phyloP scores from a whole-genome alignment of 2,113 vertebrate species.

The Potamarius usumacintae region DNA sequence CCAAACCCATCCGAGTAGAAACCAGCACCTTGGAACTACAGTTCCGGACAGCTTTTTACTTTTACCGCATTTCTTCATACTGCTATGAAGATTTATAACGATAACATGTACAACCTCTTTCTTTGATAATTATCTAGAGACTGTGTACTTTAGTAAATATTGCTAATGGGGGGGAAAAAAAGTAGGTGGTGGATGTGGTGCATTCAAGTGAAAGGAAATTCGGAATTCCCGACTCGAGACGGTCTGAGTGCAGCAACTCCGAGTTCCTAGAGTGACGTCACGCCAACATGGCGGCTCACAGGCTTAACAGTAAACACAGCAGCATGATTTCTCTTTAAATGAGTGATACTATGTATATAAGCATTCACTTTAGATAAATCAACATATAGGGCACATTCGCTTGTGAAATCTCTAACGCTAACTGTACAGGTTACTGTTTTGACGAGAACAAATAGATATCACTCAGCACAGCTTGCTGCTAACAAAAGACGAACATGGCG shows the following conservation, averaged over 20 bases:
- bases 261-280: neutral
- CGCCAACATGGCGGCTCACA: neutral
- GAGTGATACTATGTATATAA: neutral
- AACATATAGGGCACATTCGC: neutral
- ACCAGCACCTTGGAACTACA: constrained; percentile 44
- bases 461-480: neutral
- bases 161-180: neutral
- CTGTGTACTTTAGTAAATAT: neutral
- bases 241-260: too few relatives aligned
- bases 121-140: neutral
- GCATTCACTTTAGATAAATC: neutral
- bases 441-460: neutral
- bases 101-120: neutral
- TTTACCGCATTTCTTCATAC: too few relatives aligned
- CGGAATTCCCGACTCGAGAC: neutral
- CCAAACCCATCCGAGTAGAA: constrained; percentile 62
- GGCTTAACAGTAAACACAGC: neutral
- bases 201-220: neutral
- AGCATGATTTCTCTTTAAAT: neutral
- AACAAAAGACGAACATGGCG: neutral
- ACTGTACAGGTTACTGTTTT: neutral
- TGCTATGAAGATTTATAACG: neutral
- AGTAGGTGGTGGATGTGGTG: neutral
- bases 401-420: neutral
- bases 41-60: neutral